phyloP scores from a whole-genome alignment of 2,797 vertebrate genomes.

The Sus cebifrons region DNA sequence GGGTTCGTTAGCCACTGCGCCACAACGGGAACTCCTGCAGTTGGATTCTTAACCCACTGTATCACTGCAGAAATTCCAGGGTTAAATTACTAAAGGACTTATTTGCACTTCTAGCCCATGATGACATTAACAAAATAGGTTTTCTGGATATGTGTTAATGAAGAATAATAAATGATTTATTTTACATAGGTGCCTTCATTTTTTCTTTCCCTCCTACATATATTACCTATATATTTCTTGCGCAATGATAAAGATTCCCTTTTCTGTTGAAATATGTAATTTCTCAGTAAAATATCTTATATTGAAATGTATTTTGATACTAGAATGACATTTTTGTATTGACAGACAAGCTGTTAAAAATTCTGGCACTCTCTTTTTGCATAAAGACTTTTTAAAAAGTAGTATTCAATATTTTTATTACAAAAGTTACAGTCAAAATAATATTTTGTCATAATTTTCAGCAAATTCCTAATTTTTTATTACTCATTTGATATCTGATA shows the following conservation, averaged over 20 bases:
- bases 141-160: background rate
- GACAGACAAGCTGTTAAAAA: background rate
- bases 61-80: too few species aligned
- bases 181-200: background rate
- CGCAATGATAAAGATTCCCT: background rate
- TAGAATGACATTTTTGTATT: background rate
- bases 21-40: too few species aligned
- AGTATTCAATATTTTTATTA: background rate
- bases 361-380: background rate
- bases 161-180: background rate
- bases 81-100: background rate
- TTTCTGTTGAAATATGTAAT: background rate
- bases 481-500: background rate
- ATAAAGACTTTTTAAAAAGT: background rate
- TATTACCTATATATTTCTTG: background rate
- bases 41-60: too few species aligned
- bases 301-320: slow-evolving; percentile 13
- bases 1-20: too few species aligned
- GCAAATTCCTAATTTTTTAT: background rate
- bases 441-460: background rate
- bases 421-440: background rate
- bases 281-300: background rate
- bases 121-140: background rate
- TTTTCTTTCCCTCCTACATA: background rate
- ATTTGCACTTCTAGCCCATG: background rate